A percentile compares a stretch with the other conserved stretches of the same genome.
These are phyloP conservation scores for Drusus annulatus DNA, from an alignment of 1,140 invertebrate genomes.

Conservation along the genomic window DNA sequence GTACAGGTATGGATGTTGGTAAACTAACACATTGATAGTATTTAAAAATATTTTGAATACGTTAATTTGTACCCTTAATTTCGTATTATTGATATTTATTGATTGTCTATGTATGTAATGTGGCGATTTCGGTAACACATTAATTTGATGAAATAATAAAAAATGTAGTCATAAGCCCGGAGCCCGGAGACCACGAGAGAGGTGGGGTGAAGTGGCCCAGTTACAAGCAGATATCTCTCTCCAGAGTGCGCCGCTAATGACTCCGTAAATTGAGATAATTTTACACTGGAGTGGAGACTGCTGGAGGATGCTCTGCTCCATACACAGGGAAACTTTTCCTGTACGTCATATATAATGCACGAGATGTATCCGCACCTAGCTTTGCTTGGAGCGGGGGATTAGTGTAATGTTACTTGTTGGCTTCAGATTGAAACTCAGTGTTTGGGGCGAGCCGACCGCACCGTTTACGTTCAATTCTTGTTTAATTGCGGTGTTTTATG, in stretches of 20 bases:
- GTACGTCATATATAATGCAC: constrained; percentile 44
- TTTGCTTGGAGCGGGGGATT: constrained; percentile 11
- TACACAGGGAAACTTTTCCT: constrained; percentile 53
- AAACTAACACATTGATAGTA: no score
- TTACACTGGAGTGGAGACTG: constrained; percentile 63
- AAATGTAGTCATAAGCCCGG: constrained; percentile 38
- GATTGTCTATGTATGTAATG: background rate
- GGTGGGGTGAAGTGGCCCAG: background rate
- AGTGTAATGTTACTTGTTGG: constrained; percentile 28
- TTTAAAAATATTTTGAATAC: no score
- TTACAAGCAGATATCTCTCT: constrained; percentile 68
- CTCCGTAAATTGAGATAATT: constrained; percentile 72
- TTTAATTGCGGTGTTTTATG: background rate
- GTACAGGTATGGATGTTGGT: no score
- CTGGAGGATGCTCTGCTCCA: constrained; percentile 50
- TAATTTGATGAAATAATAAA: constrained; percentile 20
- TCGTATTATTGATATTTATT: no score
- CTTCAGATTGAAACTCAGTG: background rate
- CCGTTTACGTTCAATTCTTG: constrained; percentile 1
- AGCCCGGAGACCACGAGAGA: constrained; percentile 10
- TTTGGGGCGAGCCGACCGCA: no score
- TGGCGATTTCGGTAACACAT: background rate
- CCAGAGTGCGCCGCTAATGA: constrained; percentile 69
- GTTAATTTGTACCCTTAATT: no score
- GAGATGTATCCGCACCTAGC: constrained; percentile 17